phyloP scores from a whole-genome alignment of 92 coral and sea anemone genomes.

The Parazoanthus atlanticus region DNA sequence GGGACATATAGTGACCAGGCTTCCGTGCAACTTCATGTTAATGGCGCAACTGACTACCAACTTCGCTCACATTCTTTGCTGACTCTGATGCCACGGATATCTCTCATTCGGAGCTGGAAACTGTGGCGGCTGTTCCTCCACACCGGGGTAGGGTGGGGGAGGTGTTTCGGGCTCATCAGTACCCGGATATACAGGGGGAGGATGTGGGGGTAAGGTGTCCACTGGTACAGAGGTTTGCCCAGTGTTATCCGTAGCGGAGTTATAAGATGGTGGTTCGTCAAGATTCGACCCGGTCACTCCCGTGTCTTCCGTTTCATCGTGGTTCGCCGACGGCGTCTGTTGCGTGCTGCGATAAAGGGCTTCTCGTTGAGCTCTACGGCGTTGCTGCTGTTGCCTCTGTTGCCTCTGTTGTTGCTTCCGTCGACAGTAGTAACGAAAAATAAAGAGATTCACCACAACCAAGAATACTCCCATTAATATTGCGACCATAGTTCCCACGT shows the following conservation, averaged over 20 bases:
- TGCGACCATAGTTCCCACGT: slow-evolving; percentile 18
- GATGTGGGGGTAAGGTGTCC: slow-evolving; percentile 4
- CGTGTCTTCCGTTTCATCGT: neutral
- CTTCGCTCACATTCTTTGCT: neutral
- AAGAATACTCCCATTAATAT: neutral
- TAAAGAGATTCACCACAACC: neutral
- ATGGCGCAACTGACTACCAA: neutral
- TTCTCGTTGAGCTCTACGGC: neutral
- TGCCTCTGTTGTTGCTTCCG: neutral
- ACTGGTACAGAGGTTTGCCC: neutral
- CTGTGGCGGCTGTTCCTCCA: slow-evolving; percentile 32
- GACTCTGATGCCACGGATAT: neutral
- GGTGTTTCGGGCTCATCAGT: slow-evolving; percentile 35
- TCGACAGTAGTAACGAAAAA: slow-evolving; percentile 28
- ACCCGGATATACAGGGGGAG: slow-evolving; percentile 29
- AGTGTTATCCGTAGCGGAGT: neutral
- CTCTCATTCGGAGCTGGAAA: neutral
- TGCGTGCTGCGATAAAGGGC: neutral
- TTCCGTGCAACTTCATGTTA: too few relatives aligned
- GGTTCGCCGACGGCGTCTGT: neutral
- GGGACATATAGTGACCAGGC: too few relatives aligned
- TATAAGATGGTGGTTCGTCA: slow-evolving; percentile 34
- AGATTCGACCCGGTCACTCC: slow-evolving; percentile 1
- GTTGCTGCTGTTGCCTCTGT: neutral
- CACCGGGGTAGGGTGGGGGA: slow-evolving; percentile 44